A percentile compares a stretch with the other conserved stretches of the same genome.
Evolutionary conservation across 1,140 invertebrate species (phyloP).

Genomic region (Geopemphigus sp.): DNA sequence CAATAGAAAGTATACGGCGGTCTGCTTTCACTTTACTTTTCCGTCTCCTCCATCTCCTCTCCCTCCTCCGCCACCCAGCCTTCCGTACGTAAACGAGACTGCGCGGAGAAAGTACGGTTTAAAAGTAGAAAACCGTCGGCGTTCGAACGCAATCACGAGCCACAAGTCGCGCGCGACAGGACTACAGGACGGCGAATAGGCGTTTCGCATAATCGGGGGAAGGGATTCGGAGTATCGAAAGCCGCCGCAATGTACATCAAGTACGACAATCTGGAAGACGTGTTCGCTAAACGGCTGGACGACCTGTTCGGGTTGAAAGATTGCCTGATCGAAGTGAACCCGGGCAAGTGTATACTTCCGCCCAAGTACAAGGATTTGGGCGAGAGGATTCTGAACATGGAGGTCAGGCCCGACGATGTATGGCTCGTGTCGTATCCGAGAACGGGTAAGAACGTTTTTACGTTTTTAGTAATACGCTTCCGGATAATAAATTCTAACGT

Average conservation of each 20-base stretch:
- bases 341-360: conserved; percentile 66
- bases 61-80: too few species aligned
- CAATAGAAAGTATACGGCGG: conserved; percentile 1
- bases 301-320: conserved; percentile 66
- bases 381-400: conserved; percentile 63
- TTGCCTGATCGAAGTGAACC: conserved; percentile 69
- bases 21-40: conserved; percentile 30
- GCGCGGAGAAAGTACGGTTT: conserved; percentile 26
- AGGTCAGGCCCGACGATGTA: conserved; percentile 68
- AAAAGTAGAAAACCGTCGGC: conserved; percentile 8
- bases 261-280: conserved; percentile 64
- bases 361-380: conserved; percentile 67
- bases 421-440: conserved; percentile 80
- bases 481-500: background rate
- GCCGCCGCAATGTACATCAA: conserved; percentile 59
- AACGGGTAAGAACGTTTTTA: conserved; percentile 63
- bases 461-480: conserved; percentile 23
- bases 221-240: too few species aligned
- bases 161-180: too few species aligned
- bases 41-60: too few species aligned
- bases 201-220: too few species aligned
- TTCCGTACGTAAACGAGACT: background rate
- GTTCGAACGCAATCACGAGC: background rate
- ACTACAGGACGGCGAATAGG: too few species aligned
- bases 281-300: conserved; percentile 63